Base-by-base conservation (phyloP, 2,888 invertebrate genomes). In the Emmelina monodactyla region DNA sequence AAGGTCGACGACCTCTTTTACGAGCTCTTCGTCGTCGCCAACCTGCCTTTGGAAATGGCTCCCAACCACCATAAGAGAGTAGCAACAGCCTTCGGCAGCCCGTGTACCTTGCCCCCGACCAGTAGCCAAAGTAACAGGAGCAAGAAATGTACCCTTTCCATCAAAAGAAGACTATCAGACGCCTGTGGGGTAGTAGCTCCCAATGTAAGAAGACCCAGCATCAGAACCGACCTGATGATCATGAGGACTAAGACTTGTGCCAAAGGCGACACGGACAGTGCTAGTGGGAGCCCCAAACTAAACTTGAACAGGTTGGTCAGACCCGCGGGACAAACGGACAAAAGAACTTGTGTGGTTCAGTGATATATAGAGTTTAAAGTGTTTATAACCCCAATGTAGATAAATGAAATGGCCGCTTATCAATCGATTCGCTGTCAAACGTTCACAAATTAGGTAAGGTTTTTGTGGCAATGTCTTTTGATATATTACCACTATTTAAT, bases 121-220 rank as follows among this genome's bases (percentile, higher is more conserved):
- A 83, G 86, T 43, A 83, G 84, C 16, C 85, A 85, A 42, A 80
- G 83, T 29, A 86, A 83, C 57, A 82, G 85, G 50, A 83, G 84
- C 55, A 88, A 88, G 59, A 88, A 87, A 64, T 88, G 89, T 53
- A 89, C 90, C 2, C 76, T 93, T 35, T 91, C 91, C 31, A 91
- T 93, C 43, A 90, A 92, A 51, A 82, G 92, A 39, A 83, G 91
- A 34, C 72, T 92, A 47, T 92, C 92, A 45, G 93, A 93, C 56
- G 93, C 93, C 1, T 92, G 92, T 55, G 93, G 93, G 3, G 91
- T 92, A 4, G 91, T 93, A 13, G 90, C 92, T n/a, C 91, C 92
- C 2, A 92, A 92, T 58, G 93, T 91, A 1, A 81, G 93, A 34
- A 81, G 94, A 31, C 94, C 94, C 19, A 92, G 92, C 65, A 91